Evolutionary conservation across 2,113 vertebrate genomes (phyloP).

Genomic region (Hyperoodon ampullatus): DNA sequence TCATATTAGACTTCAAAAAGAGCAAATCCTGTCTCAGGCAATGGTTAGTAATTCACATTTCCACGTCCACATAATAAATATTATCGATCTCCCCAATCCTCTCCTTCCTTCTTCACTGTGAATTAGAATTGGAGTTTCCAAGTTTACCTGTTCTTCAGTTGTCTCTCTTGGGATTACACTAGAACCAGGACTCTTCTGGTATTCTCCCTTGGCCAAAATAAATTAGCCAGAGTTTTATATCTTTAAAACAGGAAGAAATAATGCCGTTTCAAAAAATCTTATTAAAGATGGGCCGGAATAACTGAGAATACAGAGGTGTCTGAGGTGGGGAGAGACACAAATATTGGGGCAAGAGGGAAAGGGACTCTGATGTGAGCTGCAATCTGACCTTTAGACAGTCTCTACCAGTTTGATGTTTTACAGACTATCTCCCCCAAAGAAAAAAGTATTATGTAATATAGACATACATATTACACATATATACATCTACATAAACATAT

Average conservation of each 20-base stretch:
- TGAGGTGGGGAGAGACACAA: not conserved
- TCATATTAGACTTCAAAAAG: not conserved
- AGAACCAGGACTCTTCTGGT: not conserved
- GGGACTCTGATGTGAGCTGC: not conserved
- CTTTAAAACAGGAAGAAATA: constrained; percentile 7
- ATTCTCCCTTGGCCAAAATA: not conserved
- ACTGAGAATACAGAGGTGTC: not conserved
- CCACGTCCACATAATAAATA: not conserved
- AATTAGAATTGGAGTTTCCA: constrained; percentile 12
- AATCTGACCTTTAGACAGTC: not conserved
- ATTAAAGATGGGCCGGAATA: not conserved
- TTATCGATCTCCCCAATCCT: not conserved
- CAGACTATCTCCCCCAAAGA: not conserved
- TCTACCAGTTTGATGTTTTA: not conserved
- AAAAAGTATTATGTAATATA: not conserved
- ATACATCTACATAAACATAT: not conserved
- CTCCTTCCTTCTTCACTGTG: not conserved
- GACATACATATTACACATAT: not conserved
- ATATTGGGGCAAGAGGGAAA: not conserved
- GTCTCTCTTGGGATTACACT: not conserved
- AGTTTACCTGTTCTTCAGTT: not conserved
- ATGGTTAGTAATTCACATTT: not conserved
- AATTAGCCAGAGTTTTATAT: not conserved
- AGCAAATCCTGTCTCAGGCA: not conserved
- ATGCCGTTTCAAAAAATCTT: not conserved